Base-by-base conservation (phyloP, 2,888 invertebrate species). In the Acronicta aceris region DNA sequence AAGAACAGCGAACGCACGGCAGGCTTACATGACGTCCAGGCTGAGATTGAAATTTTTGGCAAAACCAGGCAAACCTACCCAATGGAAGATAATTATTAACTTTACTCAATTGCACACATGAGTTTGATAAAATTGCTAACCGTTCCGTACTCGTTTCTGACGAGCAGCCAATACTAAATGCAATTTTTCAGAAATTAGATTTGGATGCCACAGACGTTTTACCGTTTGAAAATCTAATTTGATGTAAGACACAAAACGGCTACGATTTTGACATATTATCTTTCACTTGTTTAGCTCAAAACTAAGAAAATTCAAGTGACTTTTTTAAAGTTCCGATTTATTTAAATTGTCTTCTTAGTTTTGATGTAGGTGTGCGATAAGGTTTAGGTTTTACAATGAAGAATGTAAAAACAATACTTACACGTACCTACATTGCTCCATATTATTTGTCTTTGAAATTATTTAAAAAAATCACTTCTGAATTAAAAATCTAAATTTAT, bases 1-100 rank as follows among this genome's bases (percentile, higher is more conserved):
- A 87, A 89, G 88, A 88, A 88, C 88, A 84, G 83, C 85, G 82
- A 78, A 71, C 63, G 67, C 56, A 61, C 54, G 81, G 68, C 50
- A 38, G 85, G 89, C 50, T 88, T 85, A 92, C 89, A 92, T 91
- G 89, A 62, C 78, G 86, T 70, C 21, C 33, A 27, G n/a, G 7
- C 36, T 47, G 53, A 57, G 60, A 8, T 36, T 16, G 13, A 27
- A 45, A 49, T 52, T 40, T 40, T 33, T 30, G 45, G 25, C 21
- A 40, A 45, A 56, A n/a, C n/a, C n/a, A n/a, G n/a, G n/a, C 50
- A 41, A 21, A 21, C 42, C 43, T 25, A 46, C n/a, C 33, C 2
- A 42, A 30, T 30, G 10, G 27, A 30, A 42, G 41, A 65, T 30
- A 30, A 30, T 30, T 38, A 27, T 36, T 2, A 8, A 50, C 10